Evolutionary conservation across 2,888 invertebrate species (phyloP).

Genomic region (Troides helena): DNA sequence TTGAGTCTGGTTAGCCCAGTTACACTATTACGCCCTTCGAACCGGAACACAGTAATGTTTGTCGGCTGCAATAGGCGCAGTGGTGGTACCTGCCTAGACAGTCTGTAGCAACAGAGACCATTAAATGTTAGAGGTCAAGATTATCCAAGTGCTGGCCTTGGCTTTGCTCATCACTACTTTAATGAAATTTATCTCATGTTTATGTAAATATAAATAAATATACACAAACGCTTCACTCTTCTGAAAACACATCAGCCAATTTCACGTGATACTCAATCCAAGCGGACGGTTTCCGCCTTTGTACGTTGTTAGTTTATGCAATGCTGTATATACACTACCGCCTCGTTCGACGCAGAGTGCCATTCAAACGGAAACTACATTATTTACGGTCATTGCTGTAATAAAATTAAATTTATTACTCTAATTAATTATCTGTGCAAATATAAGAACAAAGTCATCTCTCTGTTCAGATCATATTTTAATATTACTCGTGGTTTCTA

Average conservation of each 20-base stretch:
- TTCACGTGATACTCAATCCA: conserved; percentile 5
- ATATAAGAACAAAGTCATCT: background rate
- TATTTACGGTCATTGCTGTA: conserved; percentile 12
- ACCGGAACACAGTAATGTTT: too few relatives aligned
- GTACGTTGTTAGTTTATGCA: conserved; percentile 34
- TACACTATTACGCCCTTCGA: too few relatives aligned
- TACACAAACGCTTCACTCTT: conserved; percentile 4
- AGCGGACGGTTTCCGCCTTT: conserved; percentile 27
- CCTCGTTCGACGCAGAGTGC: conserved; percentile 17
- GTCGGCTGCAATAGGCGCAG: too few relatives aligned
- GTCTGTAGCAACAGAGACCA: too few relatives aligned
- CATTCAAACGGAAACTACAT: conserved; percentile 26
- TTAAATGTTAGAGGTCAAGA: too few relatives aligned
- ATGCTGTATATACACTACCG: conserved; percentile 16
- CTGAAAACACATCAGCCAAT: conserved; percentile 19
- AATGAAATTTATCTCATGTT: too few relatives aligned
- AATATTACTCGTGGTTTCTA: too few relatives aligned
- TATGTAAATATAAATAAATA: background rate
- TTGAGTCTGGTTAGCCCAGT: too few relatives aligned
- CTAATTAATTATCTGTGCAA: conserved; percentile 4
- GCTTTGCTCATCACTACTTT: too few relatives aligned
- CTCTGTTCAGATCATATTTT: too few relatives aligned
- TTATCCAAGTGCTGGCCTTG: too few relatives aligned
- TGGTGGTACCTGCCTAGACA: too few relatives aligned
- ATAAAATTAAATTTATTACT: conserved; percentile 14